Evolutionary conservation across 1,140 invertebrate species (phyloP).

Genomic region (Limonius californicus): DNA sequence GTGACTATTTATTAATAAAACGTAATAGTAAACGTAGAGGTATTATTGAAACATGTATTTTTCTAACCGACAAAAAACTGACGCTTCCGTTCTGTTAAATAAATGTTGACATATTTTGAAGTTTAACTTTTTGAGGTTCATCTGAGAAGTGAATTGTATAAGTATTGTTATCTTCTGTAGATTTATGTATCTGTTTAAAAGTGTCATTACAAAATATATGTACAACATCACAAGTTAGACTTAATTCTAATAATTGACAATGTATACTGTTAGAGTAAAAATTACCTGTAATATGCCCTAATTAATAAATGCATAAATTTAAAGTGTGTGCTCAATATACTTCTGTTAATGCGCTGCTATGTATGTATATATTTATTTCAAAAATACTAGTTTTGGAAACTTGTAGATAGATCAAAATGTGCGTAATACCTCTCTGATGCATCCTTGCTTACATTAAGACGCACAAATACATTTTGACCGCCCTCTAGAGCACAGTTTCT

Average conservation of each 20-base stretch:
- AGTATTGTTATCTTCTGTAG: constrained; percentile 40
- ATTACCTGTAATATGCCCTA: constrained; percentile 11
- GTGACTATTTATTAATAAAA: constrained; percentile 46
- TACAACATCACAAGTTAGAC: constrained; percentile 12
- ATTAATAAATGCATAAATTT: constrained; percentile 11
- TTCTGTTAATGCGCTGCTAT: too few species aligned
- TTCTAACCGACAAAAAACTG: constrained; percentile 40
- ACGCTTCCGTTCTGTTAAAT: constrained; percentile 24
- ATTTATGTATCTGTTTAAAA: constrained; percentile 25
- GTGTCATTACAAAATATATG: constrained; percentile 17
- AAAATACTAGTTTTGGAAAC: too few species aligned
- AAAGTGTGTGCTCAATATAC: too few species aligned
- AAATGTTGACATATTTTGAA: constrained; percentile 36
- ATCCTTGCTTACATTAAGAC: too few species aligned
- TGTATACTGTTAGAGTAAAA: constrained; percentile 15
- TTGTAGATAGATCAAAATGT: too few species aligned
- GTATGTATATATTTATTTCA: too few species aligned
- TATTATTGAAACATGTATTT: constrained; percentile 44
- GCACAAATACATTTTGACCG: too few species aligned
- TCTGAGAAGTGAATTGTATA: constrained; percentile 35
- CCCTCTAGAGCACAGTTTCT: too few species aligned
- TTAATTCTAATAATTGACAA: constrained; percentile 15
- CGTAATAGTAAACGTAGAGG: constrained; percentile 38
- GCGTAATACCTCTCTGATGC: too few species aligned
- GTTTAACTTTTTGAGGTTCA: constrained; percentile 33